These are phyloP conservation scores for Drosophila sulfurigaster DNA, from an alignment of 1,140 invertebrate species.

Conservation along the genomic window DNA sequence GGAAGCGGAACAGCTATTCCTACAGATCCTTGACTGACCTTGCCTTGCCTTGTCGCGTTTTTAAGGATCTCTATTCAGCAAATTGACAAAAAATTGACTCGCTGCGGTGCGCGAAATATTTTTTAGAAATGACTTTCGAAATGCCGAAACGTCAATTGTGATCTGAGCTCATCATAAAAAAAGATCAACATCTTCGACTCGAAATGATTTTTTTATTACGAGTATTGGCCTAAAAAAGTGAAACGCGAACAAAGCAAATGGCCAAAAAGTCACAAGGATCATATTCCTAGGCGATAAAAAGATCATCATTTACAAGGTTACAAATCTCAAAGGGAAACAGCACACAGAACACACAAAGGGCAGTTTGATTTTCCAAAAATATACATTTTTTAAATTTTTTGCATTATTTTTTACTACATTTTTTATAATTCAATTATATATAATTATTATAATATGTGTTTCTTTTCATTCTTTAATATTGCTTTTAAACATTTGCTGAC, in stretches of 20 bases:
- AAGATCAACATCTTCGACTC: constrained; percentile 36
- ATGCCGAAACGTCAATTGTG: constrained; percentile 24
- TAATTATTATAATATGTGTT: too few relatives aligned
- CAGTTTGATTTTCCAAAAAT: neutral
- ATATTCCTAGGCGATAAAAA: constrained; percentile 2
- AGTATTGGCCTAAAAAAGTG: constrained; percentile 62
- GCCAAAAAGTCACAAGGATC: constrained; percentile 50
- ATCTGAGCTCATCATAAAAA: constrained; percentile 65
- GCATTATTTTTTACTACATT: neutral
- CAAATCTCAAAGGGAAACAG: neutral
- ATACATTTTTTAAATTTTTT: neutral
- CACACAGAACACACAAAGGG: neutral
- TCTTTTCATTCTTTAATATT: too few relatives aligned
- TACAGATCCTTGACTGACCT: constrained; percentile 46
- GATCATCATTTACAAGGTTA: constrained; percentile 40
- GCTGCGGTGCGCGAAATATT: constrained; percentile 72
- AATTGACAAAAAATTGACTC: constrained; percentile 69
- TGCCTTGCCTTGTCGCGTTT: constrained; percentile 26
- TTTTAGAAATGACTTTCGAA: constrained; percentile 66
- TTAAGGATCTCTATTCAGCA: constrained; percentile 1
- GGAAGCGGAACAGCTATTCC: constrained; percentile 59
- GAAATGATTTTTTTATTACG: constrained; percentile 78
- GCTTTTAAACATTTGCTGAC: too few relatives aligned
- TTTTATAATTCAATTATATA: too few relatives aligned
- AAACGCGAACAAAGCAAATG: constrained; percentile 30